Base-by-base conservation (phyloP, 2,888 invertebrate species). In the Drosophila parthenogenetica region DNA sequence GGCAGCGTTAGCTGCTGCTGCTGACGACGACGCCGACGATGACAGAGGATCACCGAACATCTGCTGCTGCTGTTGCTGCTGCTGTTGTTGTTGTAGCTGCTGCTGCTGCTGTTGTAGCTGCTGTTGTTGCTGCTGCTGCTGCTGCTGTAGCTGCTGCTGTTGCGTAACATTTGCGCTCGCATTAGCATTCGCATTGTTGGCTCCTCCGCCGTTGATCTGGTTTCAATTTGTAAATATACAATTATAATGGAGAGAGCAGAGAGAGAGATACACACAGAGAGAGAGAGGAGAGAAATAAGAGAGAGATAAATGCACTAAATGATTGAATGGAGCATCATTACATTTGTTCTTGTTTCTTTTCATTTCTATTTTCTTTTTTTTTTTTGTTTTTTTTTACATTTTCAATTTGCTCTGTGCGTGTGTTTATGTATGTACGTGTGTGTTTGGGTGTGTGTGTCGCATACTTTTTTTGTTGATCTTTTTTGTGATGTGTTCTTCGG, bases 171-270 rank as follows among this genome's bases (percentile, higher is more conserved):
- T 53, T 39, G 45, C 25, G 59, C 37, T 76, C 35, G 72, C 63
- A 62, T 65, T 61, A 54, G 63, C 69, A 68, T 29, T 29, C 32
- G 62, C 53, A 53, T 50, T 61, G 68, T 25, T 39, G 40, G 48
- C 48, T 25, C 77, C 81, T 66, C 78, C 81, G 84, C 89, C 90
- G 83, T 90, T 91, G 77, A 90, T 84, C 90, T 90, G 90, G 75
- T 81, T 81, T 35, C 84, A 83, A 77, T 81, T 87, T 82, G 81
- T 78, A 90, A 89, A 87, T 81, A 90, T 79, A 89, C 86, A 89
- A 86, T 83, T 82, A 90, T 89, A 80, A 89, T 81, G 86, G 79
- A 85, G 87, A 87, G 87, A 82, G 82, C 29, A 59, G 80, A 88
- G 86, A 82, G 84, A 74, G 73, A 64, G 79, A 86, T 59, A 63